A percentile compares a stretch with the other conserved stretches of the same genome.
Conservation (phyloP, 1,140 invertebrate species). For the Zaprionus davidi region DNA sequence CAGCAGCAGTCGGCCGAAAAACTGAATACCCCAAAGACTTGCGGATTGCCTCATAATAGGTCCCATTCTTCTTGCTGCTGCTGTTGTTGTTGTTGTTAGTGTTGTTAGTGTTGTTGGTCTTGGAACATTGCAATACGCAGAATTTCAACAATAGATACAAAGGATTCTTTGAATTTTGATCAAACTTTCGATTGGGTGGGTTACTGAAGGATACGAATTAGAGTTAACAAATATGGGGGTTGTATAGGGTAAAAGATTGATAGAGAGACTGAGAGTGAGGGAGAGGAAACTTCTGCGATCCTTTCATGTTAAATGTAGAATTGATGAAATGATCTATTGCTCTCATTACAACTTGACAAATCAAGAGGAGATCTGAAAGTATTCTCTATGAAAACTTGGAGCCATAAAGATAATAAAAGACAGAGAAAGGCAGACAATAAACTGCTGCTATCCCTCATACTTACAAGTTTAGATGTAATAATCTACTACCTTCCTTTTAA, state of each 20-base stretch:
- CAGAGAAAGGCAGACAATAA: too few relatives aligned
- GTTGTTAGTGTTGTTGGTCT: constrained; percentile 39
- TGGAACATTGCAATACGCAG: constrained; percentile 63
- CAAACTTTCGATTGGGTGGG: constrained; percentile 56
- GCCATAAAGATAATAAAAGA: too few relatives aligned
- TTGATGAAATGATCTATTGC: too few relatives aligned
- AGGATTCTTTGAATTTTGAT: constrained; percentile 79
- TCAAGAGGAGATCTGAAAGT: too few relatives aligned
- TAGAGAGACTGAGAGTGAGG: too few relatives aligned
- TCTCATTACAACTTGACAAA: not conserved
- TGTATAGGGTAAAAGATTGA: not conserved
- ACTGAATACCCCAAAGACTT: constrained; percentile 37
- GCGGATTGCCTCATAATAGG: constrained; percentile 70
- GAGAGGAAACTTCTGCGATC: too few relatives aligned
- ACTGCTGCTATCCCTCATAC: too few relatives aligned
- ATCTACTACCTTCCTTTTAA: too few relatives aligned
- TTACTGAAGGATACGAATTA: not conserved
- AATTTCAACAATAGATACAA: constrained; percentile 76
- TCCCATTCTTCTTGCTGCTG: constrained; percentile 50
- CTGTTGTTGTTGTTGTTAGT: constrained; percentile 14
- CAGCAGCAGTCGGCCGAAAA: constrained; percentile 36
- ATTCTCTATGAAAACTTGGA: too few relatives aligned
- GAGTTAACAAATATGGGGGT: not conserved
- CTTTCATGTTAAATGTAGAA: not conserved
- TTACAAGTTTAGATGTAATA: too few relatives aligned